Conservation (phyloP, 1,140 invertebrate species). For the Drosophila saltans region DNA sequence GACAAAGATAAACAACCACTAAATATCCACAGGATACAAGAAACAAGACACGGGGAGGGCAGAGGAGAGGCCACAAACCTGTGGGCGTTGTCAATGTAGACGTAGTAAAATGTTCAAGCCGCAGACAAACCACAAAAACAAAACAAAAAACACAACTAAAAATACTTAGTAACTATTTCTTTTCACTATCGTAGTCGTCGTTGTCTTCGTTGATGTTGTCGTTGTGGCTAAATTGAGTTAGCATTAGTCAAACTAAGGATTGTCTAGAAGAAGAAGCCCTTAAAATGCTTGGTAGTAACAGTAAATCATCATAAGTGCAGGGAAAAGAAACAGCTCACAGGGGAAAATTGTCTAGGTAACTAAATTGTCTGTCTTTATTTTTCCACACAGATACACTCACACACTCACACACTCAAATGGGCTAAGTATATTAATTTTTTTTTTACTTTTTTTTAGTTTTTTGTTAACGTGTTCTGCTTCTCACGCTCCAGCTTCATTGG, state of each 20-base stretch:
- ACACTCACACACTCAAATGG: not conserved
- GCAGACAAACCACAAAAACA: slow-evolving; percentile 16
- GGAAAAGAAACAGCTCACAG: not conserved
- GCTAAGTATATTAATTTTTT: slow-evolving; percentile 33
- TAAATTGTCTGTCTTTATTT: slow-evolving; percentile 22
- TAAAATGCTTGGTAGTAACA: slow-evolving; percentile 18
- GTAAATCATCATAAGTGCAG: slow-evolving; percentile 18
- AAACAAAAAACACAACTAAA: not conserved
- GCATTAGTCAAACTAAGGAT: slow-evolving; percentile 47
- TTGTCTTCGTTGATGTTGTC: not conserved
- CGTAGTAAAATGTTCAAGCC: slow-evolving; percentile 25
- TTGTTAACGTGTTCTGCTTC: slow-evolving; percentile 48
- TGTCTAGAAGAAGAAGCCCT: slow-evolving; percentile 39
- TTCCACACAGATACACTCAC: not conserved
- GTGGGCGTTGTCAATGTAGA: slow-evolving; percentile 34
- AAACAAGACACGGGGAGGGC: no score
- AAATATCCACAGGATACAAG: slow-evolving; percentile 6
- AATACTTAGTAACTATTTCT: slow-evolving; percentile 5
- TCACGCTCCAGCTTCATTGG: slow-evolving; percentile 58
- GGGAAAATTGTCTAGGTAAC: not conserved
- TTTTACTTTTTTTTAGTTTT: slow-evolving; percentile 12
- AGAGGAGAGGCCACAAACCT: not conserved
- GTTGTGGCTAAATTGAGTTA: slow-evolving; percentile 42
- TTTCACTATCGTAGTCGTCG: not conserved
- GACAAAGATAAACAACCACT: slow-evolving; percentile 31